These are phyloP conservation scores for Eutrigla gurnardus DNA, from an alignment of 2,797 vertebrate species.

Conservation along the genomic window DNA sequence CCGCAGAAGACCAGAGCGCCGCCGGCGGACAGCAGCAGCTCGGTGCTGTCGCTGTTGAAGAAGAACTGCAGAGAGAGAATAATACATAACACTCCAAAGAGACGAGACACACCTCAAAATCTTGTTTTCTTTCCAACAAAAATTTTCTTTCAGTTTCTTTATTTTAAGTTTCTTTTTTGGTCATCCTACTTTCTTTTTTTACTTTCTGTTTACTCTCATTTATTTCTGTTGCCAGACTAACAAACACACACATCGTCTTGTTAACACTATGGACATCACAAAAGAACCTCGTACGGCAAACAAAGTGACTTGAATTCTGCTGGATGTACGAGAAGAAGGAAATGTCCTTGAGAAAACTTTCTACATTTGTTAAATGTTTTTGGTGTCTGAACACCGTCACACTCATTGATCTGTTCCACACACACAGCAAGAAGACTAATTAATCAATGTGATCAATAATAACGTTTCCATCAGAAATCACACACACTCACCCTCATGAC, in stretches of 20 bases:
- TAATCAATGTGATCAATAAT: too few relatives aligned
- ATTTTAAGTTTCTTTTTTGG: too few relatives aligned
- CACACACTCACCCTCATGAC: constrained; percentile 88
- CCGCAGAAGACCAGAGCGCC: constrained; percentile 96
- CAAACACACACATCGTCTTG: too few relatives aligned
- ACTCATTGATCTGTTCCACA: neutral
- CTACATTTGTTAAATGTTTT: neutral
- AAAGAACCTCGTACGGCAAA: neutral
- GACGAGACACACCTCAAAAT: neutral
- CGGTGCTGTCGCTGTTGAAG: constrained; percentile 87
- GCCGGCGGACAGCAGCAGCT: constrained; percentile 85
- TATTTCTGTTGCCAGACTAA: too few relatives aligned
- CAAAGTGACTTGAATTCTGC: neutral
- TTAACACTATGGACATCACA: too few relatives aligned
- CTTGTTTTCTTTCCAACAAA: too few relatives aligned
- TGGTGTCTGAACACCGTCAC: neutral
- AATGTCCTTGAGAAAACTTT: neutral
- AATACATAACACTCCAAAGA: neutral
- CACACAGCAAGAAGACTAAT: neutral
- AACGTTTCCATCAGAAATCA: too few relatives aligned
- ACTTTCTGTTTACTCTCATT: too few relatives aligned
- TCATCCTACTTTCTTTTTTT: neutral
- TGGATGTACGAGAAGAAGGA: neutral
- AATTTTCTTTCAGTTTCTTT: too few relatives aligned
- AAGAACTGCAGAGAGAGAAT: constrained; percentile 85